A percentile compares a stretch with the other conserved stretches of the same genome.
Conservation (phyloP, 2,797 vertebrate species). For the Phaenicophaeus curvirostris region DNA sequence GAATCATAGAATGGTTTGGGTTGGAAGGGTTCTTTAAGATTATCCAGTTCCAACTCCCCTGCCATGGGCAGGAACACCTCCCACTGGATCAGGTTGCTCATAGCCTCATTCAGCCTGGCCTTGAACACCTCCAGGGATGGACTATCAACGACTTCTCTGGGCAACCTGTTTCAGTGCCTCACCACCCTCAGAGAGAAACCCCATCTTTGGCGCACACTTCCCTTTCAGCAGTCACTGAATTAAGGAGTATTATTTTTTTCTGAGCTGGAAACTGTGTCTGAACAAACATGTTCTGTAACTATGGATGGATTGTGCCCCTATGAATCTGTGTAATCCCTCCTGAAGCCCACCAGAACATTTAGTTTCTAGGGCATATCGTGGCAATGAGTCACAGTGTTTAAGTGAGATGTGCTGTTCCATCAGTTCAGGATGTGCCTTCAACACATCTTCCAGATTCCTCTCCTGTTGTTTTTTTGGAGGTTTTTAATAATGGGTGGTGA, state of each 20-base stretch:
- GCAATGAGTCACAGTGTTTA: not conserved
- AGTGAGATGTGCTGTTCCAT: accelerated
- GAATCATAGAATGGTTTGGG: too few species aligned
- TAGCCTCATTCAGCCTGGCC: too few species aligned
- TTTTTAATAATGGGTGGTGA: not conserved
- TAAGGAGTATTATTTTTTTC: not conserved
- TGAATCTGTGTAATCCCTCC: not conserved
- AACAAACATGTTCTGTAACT: not conserved
- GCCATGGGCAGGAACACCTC: too few species aligned
- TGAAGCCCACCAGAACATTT: not conserved
- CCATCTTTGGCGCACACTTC: not conserved
- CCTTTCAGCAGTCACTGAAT: not conserved
- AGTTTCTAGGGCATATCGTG: accelerated
- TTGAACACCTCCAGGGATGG: too few species aligned
- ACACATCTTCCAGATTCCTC: not conserved
- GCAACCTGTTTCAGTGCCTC: too few species aligned
- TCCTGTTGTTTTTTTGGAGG: accelerated
- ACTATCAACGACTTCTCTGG: too few species aligned
- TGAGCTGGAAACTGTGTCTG: not conserved
- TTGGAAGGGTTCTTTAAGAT: too few species aligned
- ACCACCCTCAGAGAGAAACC: too few species aligned
- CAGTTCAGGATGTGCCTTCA: not conserved
- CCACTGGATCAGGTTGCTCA: too few species aligned
- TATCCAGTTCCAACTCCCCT: too few species aligned
- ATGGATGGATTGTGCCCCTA: not conserved